Evolutionary conservation across 2,888 invertebrate species (phyloP).

Genomic region (Nomada goodeniana): DNA sequence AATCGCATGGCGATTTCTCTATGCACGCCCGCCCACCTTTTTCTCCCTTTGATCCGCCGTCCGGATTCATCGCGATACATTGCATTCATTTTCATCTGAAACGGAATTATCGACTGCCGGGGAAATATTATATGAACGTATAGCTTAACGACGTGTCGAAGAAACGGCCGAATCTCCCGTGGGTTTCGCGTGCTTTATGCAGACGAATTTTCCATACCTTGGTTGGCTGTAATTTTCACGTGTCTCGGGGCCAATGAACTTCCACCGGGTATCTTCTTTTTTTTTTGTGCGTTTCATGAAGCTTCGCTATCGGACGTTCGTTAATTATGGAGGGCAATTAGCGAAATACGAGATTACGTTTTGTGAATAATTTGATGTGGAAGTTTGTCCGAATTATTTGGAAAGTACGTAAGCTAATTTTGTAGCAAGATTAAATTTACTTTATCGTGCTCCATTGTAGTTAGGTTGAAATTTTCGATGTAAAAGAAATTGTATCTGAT

Average conservation of each 20-base stretch:
- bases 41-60: constrained; percentile 10
- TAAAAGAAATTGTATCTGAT: too few species aligned
- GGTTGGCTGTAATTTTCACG: constrained; percentile 27
- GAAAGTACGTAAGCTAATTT: too few species aligned
- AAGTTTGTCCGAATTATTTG: too few species aligned
- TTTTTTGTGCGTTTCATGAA: background rate
- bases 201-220: constrained; percentile 27
- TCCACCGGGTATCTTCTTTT: background rate
- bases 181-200: background rate
- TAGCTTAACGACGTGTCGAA: constrained; percentile 40
- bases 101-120: constrained; percentile 38
- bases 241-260: constrained; percentile 5
- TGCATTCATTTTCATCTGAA: constrained; percentile 47
- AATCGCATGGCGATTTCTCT: constrained; percentile 20
- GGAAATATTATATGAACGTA: constrained; percentile 42
- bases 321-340: constrained; percentile 5
- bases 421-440: too few species aligned
- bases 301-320: background rate
- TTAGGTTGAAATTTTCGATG: too few species aligned
- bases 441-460: too few species aligned
- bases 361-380: too few species aligned
- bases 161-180: constrained; percentile 22
- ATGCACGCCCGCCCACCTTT: background rate
- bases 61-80: constrained; percentile 15
- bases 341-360: background rate